A percentile compares a stretch with the other conserved stretches of the same genome.
phyloP scores from a whole-genome alignment of 2,888 invertebrate genomes.

The Theretra japonica region DNA sequence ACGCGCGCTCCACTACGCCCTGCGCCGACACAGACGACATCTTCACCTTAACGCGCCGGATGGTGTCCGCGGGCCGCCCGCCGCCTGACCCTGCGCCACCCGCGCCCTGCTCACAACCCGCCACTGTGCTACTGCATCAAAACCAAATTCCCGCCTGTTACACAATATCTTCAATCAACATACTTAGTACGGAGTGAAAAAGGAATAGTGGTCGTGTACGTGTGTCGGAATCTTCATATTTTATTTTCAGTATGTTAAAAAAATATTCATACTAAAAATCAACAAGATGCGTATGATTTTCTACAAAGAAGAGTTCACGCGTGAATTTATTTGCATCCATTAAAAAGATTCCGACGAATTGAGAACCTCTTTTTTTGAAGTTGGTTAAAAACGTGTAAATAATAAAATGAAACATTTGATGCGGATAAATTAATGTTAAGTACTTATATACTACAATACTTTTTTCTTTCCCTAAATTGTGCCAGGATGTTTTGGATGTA shows the following conservation, averaged over 20 bases:
- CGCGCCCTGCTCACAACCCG: slow-evolving; percentile 77
- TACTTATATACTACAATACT: not conserved
- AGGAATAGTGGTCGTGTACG: too few relatives aligned
- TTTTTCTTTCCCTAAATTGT: not conserved
- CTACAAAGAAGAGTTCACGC: too few relatives aligned
- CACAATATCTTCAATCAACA: not conserved
- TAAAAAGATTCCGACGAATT: too few relatives aligned
- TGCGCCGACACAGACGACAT: slow-evolving; percentile 95
- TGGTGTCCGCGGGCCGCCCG: slow-evolving; percentile 74
- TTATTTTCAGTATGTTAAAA: not conserved
- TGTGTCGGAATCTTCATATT: too few relatives aligned
- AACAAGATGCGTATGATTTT: too few relatives aligned
- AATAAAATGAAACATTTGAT: too few relatives aligned
- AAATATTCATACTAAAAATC: not conserved
- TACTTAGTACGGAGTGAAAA: too few relatives aligned
- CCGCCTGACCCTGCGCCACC: slow-evolving; percentile 58
- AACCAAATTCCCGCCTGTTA: not conserved
- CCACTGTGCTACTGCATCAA: slow-evolving; percentile 66
- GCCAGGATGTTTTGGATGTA: slow-evolving; percentile 4
- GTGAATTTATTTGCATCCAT: too few relatives aligned
- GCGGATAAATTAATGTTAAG: too few relatives aligned
- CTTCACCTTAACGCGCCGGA: slow-evolving; percentile 80
- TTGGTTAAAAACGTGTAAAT: too few relatives aligned
- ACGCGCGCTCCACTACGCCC: slow-evolving; percentile 96
- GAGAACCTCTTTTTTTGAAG: too few relatives aligned